These are phyloP conservation scores for Heteromurus nitidus DNA, from an alignment of 2,888 invertebrate species.

Conservation along the genomic window DNA sequence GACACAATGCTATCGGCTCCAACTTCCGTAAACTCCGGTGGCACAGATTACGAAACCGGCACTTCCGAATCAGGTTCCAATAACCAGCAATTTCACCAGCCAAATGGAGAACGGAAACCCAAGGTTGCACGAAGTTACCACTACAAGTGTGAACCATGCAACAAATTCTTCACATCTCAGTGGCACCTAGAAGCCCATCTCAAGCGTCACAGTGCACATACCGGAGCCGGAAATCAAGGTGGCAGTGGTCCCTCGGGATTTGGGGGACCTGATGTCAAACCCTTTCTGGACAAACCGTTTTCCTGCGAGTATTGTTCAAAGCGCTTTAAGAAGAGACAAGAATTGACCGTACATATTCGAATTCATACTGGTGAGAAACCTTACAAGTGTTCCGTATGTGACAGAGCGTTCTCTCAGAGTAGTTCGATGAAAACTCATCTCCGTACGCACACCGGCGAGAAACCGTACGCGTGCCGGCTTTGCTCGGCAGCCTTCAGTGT, in stretches of 20 bases:
- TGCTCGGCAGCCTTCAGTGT: conserved; percentile 57
- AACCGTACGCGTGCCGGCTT: conserved; percentile 55
- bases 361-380: conserved; percentile 65
- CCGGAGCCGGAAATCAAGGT: conserved; percentile 34
- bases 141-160: conserved; percentile 61
- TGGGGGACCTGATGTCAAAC: conserved; percentile 25
- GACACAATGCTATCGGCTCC: conserved; percentile 61
- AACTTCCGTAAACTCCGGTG: conserved; percentile 56
- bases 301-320: conserved; percentile 64
- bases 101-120: conserved; percentile 50
- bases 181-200: conserved; percentile 66
- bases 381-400: conserved; percentile 62
- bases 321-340: conserved; percentile 61
- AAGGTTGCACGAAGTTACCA: conserved; percentile 54
- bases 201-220: conserved; percentile 56
- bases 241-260: conserved; percentile 2
- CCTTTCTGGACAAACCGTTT: conserved; percentile 60
- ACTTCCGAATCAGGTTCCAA: conserved; percentile 57
- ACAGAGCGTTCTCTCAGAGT: conserved; percentile 60
- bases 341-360: conserved; percentile 58
- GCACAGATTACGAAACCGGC: conserved; percentile 60
- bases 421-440: conserved; percentile 61
- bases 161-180: conserved; percentile 64
- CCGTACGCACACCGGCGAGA: conserved; percentile 60
- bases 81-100: conserved; percentile 46